Base-by-base conservation (phyloP, 1,140 invertebrate genomes). In the Melanaphis sacchari region DNA sequence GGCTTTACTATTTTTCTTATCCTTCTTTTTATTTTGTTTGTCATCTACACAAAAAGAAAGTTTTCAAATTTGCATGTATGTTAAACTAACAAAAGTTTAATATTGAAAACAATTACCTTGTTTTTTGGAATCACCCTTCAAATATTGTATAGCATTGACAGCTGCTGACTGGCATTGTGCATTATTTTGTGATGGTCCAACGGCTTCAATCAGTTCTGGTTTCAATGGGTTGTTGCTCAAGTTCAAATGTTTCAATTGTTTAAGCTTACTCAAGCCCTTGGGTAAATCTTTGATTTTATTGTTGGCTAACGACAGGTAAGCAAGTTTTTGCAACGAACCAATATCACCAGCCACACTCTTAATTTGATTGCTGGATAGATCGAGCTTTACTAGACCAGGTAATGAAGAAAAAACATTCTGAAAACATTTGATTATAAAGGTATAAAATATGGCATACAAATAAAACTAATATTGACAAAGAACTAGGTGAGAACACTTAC, bases 211-310 rank as follows among this genome's bases (percentile, higher is more conserved):
- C 8, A 93, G 21, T 49, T 93, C 91, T 31, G 91, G 40, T 54
- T 93, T 93, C 49, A 93, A 85, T 8, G 91, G 91, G 31, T 93
- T 93, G 46, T 93, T 93, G 26, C 31, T 84, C 24, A 93, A 40
- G 54, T 85, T 93, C 46, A 93, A 93, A n/a, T 93, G 46, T 93
- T 93, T 93, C 15, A 93, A 93, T 24, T 81, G 36, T 54, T 93
- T 93, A 9, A 93, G 81, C n/a, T 93, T 93, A 49, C 91, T 93
- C 2, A 93, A 18, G 18, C 91, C 46, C 81, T 85, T 93, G 6
- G 91, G 91, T 38, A 93, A 40, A 84, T 93, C 91, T 93, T 93
- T 93, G 9, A 93, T 93, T 52, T 93, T 93, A 15, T 93, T 93
- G 46, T 93, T 93, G 36, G 91, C 91, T 31, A 93, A 93, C 9